Evolutionary conservation across 2,797 vertebrate genomes (phyloP).

Genomic region (Sparidentex hasta): DNA sequence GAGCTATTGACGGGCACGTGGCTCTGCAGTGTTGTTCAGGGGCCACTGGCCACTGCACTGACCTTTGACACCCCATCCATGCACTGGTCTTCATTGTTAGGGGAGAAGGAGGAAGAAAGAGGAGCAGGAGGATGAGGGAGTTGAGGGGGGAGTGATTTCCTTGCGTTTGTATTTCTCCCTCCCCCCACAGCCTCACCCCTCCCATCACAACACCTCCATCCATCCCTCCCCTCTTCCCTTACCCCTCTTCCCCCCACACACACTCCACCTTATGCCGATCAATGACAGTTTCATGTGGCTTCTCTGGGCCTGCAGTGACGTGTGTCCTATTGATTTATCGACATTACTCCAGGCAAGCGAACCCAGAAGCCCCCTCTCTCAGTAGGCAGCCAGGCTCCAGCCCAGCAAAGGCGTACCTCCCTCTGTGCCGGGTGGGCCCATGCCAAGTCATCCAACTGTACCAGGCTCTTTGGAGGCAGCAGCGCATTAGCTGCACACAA

Average conservation of each 20-base stretch:
- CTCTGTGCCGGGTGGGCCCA: slow-evolving; percentile 67
- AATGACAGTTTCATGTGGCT: slow-evolving; percentile 90
- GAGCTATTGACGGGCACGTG: slow-evolving; percentile 79
- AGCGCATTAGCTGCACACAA: slow-evolving; percentile 70
- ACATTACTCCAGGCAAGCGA: slow-evolving; percentile 84
- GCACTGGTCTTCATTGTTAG: slow-evolving; percentile 68
- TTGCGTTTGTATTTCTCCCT: slow-evolving; percentile 58
- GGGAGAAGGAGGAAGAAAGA: slow-evolving; percentile 47
- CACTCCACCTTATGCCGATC: slow-evolving; percentile 83
- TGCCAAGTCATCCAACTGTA: slow-evolving; percentile 82
- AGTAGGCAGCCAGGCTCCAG: slow-evolving; percentile 85
- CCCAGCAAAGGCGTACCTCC: slow-evolving; percentile 70
- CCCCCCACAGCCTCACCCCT: slow-evolving; percentile 69
- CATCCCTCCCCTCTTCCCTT: slow-evolving; percentile 54
- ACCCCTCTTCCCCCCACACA: slow-evolving; percentile 43
- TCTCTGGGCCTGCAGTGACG: slow-evolving; percentile 88
- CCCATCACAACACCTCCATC: slow-evolving; percentile 65
- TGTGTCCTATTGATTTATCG: slow-evolving; percentile 91
- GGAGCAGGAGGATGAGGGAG: slow-evolving; percentile 44
- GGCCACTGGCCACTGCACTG: slow-evolving; percentile 74
- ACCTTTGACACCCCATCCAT: slow-evolving; percentile 80
- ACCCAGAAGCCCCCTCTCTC: slow-evolving; percentile 82
- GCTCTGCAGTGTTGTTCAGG: slow-evolving; percentile 71
- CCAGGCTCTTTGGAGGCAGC: slow-evolving; percentile 58
- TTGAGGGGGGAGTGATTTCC: slow-evolving; percentile 46